These are phyloP conservation scores for Oenanthe melanoleuca DNA, from an alignment of 2,113 vertebrate genomes.

Conservation along the genomic window DNA sequence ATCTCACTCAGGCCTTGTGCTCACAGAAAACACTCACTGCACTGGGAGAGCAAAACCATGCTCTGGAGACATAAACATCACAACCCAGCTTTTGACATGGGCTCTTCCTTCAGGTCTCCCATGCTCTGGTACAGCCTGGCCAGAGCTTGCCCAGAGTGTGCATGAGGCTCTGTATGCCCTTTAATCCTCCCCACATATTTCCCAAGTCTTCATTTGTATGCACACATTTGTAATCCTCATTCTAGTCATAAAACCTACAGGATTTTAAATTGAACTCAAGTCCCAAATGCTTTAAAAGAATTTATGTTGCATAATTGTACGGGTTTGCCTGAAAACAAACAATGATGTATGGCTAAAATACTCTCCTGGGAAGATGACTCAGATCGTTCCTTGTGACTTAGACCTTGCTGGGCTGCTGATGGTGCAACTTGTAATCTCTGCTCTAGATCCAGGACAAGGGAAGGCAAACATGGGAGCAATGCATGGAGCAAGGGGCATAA, in stretches of 20 bases:
- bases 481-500: background rate
- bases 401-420: conserved; percentile 38
- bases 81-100: background rate
- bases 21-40: background rate
- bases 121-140: background rate
- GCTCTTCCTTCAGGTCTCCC: background rate
- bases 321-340: conserved; percentile 72
- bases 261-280: conserved; percentile 76
- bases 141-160: background rate
- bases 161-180: conserved; percentile 31
- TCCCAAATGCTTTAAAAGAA: conserved; percentile 76
- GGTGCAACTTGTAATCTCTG: conserved; percentile 39
- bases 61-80: conserved; percentile 17
- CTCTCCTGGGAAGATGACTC: conserved; percentile 62
- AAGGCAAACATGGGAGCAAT: conserved; percentile 4
- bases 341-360: conserved; percentile 70
- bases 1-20: background rate
- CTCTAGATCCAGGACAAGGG: background rate
- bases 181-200: conserved; percentile 47
- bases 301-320: conserved; percentile 78
- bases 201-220: conserved; percentile 53
- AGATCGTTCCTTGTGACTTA: conserved; percentile 52
- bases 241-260: conserved; percentile 70
- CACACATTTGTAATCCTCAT: conserved; percentile 42
- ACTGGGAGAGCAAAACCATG: conserved; percentile 10